Evolutionary conservation across 2,113 vertebrate genomes (phyloP), one percentile per base, ranked within the genome.

Genomic region (Gallinago undulata): DNA sequence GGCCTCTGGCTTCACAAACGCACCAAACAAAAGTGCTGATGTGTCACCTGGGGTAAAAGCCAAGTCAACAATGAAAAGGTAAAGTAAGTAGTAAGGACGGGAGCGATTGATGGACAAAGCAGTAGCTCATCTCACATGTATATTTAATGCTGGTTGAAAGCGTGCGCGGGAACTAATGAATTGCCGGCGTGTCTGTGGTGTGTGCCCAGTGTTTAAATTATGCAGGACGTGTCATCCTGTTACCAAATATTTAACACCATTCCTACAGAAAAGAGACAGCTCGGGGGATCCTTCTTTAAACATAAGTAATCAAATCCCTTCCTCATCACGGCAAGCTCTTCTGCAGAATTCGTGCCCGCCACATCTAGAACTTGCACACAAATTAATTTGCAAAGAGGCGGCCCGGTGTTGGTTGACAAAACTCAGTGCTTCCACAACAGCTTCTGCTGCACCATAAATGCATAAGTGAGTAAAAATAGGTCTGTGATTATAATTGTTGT

Each of bases 221-320:
- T 95, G 92, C 80, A 94, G 72, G 88, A 90, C 43, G 2, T 84
- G 88, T 96, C 90, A 92, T 78, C 68, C 41, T 41, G 21, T 84
- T 92, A 73, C 92, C 92, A 92, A 94, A 95, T 95, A 95, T 89
- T 96, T 96, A 95, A 92, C 90, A 78, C 57, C 11, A 11, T 93
- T 90, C 57, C 60, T 82, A 51, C 60, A 69, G 64, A 92, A 81
- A 23, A 81, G 59, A 93, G 70, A 59, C 84, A 90, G 62, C 92
- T 94, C 64, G 53, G n/a, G 73, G 90, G 90, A 95, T 78, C 66
- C 74, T 90, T 94, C 64, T 89, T 93, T 87, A 96, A 96, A 95
- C 84, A 82, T 73, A 23, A 75, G 77, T 64, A 94, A 95, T 89
- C 95, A 97, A 91, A 96, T 89, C 77, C 69, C 92, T 75, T 82